Conservation (phyloP, 1,140 invertebrate genomes). For the Aporrectodea caliginosa region DNA sequence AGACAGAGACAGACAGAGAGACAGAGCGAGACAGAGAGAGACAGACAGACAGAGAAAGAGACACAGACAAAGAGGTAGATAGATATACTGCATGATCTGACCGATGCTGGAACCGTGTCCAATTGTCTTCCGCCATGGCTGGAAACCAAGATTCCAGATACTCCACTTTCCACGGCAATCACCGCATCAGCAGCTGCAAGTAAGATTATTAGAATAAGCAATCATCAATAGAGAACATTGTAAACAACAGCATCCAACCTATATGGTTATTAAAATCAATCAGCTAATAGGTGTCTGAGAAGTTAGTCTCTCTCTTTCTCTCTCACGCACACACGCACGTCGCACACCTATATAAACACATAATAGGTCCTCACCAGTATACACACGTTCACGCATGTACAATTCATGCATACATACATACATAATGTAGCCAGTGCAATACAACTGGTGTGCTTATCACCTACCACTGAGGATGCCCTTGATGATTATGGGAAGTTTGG, state of each 20-base stretch:
- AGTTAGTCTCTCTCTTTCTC: not conserved
- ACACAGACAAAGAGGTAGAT: not conserved
- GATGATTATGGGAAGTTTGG: not conserved
- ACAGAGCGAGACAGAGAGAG: too few species aligned
- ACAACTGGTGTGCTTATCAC: too few species aligned
- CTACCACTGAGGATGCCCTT: too few species aligned
- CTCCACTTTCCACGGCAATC: constrained; percentile 69
- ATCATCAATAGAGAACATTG: not conserved
- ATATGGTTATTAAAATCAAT: not conserved
- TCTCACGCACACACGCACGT: not conserved
- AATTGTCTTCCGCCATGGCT: constrained; percentile 88
- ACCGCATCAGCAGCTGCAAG: constrained; percentile 80
- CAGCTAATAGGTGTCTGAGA: not conserved
- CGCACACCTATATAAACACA: too few species aligned
- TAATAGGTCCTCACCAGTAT: too few species aligned
- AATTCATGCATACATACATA: constrained; percentile 6
- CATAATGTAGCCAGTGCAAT: too few species aligned
- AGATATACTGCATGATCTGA: constrained; percentile 48
- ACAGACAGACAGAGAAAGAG: not conserved
- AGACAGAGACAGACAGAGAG: too few species aligned
- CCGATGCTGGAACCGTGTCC: constrained; percentile 76
- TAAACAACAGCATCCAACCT: not conserved
- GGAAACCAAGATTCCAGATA: constrained; percentile 76
- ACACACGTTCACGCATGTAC: not conserved
- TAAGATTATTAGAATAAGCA: constrained; percentile 47